Evolutionary conservation across 2,113 vertebrate genomes (phyloP).

Genomic region (Bubo scandiacus): DNA sequence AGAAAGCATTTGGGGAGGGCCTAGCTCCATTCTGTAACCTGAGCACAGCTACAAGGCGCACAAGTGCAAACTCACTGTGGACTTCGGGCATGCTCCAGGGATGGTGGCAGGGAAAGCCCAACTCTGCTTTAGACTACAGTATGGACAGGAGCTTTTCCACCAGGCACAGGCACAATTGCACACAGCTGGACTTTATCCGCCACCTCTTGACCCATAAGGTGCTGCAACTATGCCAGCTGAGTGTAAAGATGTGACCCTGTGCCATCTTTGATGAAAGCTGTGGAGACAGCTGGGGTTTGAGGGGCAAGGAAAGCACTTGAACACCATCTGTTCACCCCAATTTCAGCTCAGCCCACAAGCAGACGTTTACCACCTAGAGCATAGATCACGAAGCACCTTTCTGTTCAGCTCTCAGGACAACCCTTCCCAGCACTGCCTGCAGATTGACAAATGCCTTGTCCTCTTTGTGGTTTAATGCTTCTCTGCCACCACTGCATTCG

Average conservation of each 20-base stretch:
- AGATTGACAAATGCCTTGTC: rapidly evolving
- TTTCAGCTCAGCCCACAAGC: neutral
- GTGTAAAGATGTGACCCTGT: neutral
- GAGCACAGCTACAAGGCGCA: neutral
- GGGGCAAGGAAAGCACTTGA: neutral
- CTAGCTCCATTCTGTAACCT: neutral
- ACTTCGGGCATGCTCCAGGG: neutral
- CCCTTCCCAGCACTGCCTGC: neutral
- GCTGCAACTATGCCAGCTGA: neutral
- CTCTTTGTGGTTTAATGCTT: neutral
- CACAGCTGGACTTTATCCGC: neutral
- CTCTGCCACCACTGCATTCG: neutral
- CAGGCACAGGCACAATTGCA: neutral
- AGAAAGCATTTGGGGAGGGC: neutral
- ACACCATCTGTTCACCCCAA: neutral
- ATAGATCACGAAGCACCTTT: neutral
- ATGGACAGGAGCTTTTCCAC: neutral
- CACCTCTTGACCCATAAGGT: neutral
- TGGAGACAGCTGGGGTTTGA: neutral
- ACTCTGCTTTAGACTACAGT: neutral
- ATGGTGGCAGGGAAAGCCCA: neutral
- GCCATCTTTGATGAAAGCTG: neutral
- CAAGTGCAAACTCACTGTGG: neutral
- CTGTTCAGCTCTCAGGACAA: neutral
- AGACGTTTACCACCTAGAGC: neutral